These are phyloP conservation scores for Maniola hyperantus DNA, from an alignment of 2,888 invertebrate genomes.

Conservation along the genomic window DNA sequence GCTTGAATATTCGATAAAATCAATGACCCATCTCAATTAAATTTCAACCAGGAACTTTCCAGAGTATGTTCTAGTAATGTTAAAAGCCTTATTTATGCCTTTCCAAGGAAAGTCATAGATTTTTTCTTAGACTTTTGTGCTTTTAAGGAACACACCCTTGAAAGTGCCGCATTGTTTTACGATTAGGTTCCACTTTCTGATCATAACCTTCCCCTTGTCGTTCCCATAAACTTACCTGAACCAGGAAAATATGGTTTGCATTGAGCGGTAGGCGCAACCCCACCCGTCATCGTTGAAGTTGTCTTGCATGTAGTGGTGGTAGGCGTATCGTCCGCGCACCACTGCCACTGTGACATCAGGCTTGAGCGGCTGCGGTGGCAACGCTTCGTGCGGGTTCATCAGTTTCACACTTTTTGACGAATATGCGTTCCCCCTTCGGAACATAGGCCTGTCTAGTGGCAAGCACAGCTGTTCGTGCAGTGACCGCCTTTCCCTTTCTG, in stretches of 20 bases:
- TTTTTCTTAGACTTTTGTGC: no score
- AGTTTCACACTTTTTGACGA: conserved; percentile 82
- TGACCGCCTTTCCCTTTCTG: conserved; percentile 84
- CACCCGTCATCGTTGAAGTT: conserved; percentile 97
- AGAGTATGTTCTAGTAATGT: no score
- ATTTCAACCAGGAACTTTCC: no score
- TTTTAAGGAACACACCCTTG: no score
- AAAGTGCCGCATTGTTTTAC: no score
- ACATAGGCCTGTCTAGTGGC: conserved; percentile 86
- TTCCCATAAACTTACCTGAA: conserved; percentile 84
- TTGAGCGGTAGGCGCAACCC: conserved; percentile 99
- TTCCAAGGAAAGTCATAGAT: no score
- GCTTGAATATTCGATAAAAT: no score
- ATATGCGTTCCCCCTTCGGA: conserved; percentile 88
- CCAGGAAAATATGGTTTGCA: conserved; percentile 99
- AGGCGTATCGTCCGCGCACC: conserved; percentile 93
- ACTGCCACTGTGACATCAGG: conserved; percentile 64
- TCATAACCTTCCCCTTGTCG: no score
- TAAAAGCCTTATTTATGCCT: no score
- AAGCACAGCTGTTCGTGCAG: conserved; percentile 89
- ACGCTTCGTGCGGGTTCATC: conserved; percentile 88
- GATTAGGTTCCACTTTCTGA: no score
- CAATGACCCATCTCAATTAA: no score
- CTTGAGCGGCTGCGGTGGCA: conserved; percentile 64
- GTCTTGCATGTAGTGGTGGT: conserved; percentile 99